phyloP scores from a whole-genome alignment of 2,888 invertebrate genomes.

The Machimus rusticus region DNA sequence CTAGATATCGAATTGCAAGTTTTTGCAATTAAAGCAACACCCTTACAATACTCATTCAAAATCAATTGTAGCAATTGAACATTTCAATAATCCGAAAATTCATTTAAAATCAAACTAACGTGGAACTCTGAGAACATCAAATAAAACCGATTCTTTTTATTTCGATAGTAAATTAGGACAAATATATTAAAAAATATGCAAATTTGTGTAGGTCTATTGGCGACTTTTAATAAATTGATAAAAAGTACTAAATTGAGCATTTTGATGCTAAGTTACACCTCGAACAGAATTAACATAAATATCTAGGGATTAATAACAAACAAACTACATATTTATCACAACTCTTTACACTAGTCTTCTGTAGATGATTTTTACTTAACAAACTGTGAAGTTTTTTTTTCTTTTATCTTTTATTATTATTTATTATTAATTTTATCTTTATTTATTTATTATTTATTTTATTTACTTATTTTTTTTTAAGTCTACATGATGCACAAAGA shows the following conservation, averaged over 20 bases:
- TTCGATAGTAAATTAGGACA: not conserved
- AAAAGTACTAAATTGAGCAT: slow-evolving; percentile 25
- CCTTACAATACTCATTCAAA: not conserved
- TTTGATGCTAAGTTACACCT: not conserved
- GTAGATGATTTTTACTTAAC: not conserved
- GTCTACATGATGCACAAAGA: not conserved
- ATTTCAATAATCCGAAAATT: not conserved
- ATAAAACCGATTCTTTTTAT: not conserved
- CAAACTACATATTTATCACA: slow-evolving; percentile 25
- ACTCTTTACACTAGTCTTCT: slow-evolving; percentile 18
- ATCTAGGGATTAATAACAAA: slow-evolving; percentile 15
- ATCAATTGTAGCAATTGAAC: not conserved
- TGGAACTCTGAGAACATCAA: not conserved
- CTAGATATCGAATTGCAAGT: not conserved
- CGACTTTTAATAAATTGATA: slow-evolving; percentile 22
- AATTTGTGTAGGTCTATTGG: slow-evolving; percentile 10
- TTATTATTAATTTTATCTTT: no score
- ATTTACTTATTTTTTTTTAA: not conserved
- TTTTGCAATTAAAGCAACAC: not conserved
- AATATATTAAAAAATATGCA: slow-evolving; percentile 5
- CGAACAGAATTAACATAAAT: slow-evolving; percentile 11
- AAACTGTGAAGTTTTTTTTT: not conserved
- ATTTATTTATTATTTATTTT: no score
- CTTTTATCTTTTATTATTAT: no score
- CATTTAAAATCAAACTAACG: not conserved